Evolutionary conservation across 2,888 invertebrate genomes (phyloP), one percentile per base, ranked within the genome.

Genomic region (Parnassius smintheus): DNA sequence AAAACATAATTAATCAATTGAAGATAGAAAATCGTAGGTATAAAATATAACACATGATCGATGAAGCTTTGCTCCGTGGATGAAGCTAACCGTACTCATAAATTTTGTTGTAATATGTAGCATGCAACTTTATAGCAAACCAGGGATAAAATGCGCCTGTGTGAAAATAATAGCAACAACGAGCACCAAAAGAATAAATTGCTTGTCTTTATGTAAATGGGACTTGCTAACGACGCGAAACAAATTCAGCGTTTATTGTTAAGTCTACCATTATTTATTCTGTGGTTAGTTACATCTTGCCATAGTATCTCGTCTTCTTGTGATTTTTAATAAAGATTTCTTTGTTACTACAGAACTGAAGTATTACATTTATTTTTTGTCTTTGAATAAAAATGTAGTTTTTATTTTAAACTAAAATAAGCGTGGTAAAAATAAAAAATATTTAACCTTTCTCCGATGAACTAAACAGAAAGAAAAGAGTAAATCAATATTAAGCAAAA

Each of bases 101-200:
- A 11, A 44, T 44, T 44, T 44, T 44, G 44, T 44, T 44, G 7
- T 60, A 52, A 51, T 48, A 59, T 13, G 44, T 54, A 49, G 25
- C 50, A 49, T 18, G 49, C 49, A 57, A 13, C 18, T 49, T n/a
- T 49, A 12, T 12, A 49, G 18, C 9, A 13, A n/a, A n/a, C 22
- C 2, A 10, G 11, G 35, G 4, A 51, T 25, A 2, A 25, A 52
- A 48, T 56, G 51, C 57, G 62, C 62, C 57, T 62, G 49, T 11
- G 42, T 53, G 57, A 57, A 57, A 57, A 57, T 48, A 57, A 62
- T 57, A 57, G 62, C 57, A 62, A 46, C 11, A 57, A 22, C 51
- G 22, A 22, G 52, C 13, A 44, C 44, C 42, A 54, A 42, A 44
- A 44, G 25, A 60, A 51, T 51, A 52, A 52, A 56, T 61, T 61